These are phyloP conservation scores for Halictus ligatus DNA, from an alignment of 2,888 invertebrate genomes.

Conservation along the genomic window DNA sequence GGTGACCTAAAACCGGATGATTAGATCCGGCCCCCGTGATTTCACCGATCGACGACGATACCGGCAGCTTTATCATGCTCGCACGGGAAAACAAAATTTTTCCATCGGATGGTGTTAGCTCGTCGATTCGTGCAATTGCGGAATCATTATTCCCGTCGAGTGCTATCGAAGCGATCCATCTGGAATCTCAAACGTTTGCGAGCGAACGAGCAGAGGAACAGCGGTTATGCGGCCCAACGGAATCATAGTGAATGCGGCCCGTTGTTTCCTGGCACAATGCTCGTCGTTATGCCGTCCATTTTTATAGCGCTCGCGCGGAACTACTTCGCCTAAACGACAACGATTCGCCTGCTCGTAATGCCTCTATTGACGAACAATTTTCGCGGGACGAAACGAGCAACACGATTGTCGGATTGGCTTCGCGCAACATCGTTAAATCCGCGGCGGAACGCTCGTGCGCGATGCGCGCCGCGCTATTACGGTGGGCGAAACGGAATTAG, in stretches of 20 bases:
- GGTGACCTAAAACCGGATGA: slow-evolving; percentile 6
- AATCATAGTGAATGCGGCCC: slow-evolving; percentile 49
- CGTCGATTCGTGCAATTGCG: slow-evolving; percentile 32
- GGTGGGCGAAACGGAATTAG: slow-evolving; percentile 52
- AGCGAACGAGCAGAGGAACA: slow-evolving; percentile 10
- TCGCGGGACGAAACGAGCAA: background rate
- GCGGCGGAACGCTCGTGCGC: slow-evolving; percentile 33
- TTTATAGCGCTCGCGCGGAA: slow-evolving; percentile 28
- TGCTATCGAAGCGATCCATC: slow-evolving; percentile 21
- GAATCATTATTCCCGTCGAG: slow-evolving; percentile 37
- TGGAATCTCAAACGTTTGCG: slow-evolving; percentile 38
- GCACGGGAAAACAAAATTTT: slow-evolving; percentile 6
- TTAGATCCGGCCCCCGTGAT: background rate
- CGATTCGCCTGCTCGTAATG: background rate
- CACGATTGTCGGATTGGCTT: background rate
- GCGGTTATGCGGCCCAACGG: slow-evolving; percentile 30
- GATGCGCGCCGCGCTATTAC: slow-evolving; percentile 35
- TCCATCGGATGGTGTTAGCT: slow-evolving; percentile 24
- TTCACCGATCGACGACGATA: background rate
- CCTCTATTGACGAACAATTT: background rate
- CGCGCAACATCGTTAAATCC: slow-evolving; percentile 27
- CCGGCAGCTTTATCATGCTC: background rate
- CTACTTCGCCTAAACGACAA: background rate
- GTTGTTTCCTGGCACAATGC: slow-evolving; percentile 61
- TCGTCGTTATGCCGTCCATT: slow-evolving; percentile 41